phyloP scores from a whole-genome alignment of 2,797 vertebrate species.

The Xiphophorus birchmanni region DNA sequence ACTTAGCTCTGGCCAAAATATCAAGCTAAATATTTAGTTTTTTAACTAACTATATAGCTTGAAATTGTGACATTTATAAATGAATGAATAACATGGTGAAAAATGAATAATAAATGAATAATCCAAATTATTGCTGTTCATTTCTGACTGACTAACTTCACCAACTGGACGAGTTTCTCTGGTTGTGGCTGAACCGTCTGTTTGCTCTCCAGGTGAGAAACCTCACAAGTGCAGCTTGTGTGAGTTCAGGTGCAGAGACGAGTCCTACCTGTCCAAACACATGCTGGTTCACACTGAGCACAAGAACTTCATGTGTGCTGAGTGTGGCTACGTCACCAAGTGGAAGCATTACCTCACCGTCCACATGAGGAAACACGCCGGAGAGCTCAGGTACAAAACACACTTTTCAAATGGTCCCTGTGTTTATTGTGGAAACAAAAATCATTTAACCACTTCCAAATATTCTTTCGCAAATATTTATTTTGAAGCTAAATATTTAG shows the following conservation, averaged over 20 bases:
- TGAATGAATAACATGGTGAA: too few relatives aligned
- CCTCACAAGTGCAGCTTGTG: conserved; percentile 94
- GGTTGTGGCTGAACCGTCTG: not conserved
- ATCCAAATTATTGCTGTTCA: too few relatives aligned
- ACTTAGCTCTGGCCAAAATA: too few relatives aligned
- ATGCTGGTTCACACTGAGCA: conserved; percentile 93
- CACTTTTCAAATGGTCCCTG: not conserved
- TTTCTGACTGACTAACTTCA: too few relatives aligned
- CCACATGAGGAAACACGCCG: conserved; percentile 97
- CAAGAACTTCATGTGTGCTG: conserved; percentile 97
- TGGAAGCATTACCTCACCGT: conserved; percentile 98
- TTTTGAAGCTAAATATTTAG: too few relatives aligned
- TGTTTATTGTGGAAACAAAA: not conserved
- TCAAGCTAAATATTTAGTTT: too few relatives aligned
- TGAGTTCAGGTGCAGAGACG: conserved; percentile 93
- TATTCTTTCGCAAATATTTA: too few relatives aligned
- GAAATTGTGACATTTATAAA: too few relatives aligned
- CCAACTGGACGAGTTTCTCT: too few relatives aligned
- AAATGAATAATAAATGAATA: too few relatives aligned
- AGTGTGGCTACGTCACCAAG: conserved; percentile 97
- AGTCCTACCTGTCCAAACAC: conserved; percentile 96
- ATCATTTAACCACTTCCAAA: not conserved
- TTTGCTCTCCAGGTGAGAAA: conserved; percentile 86
- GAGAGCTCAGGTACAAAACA: conserved; percentile 89
- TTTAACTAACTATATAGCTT: too few relatives aligned